A percentile compares a stretch with the other conserved stretches of the same genome.
Conservation (phyloP, 1,140 invertebrate species). For the Drosophila fuyamai region DNA sequence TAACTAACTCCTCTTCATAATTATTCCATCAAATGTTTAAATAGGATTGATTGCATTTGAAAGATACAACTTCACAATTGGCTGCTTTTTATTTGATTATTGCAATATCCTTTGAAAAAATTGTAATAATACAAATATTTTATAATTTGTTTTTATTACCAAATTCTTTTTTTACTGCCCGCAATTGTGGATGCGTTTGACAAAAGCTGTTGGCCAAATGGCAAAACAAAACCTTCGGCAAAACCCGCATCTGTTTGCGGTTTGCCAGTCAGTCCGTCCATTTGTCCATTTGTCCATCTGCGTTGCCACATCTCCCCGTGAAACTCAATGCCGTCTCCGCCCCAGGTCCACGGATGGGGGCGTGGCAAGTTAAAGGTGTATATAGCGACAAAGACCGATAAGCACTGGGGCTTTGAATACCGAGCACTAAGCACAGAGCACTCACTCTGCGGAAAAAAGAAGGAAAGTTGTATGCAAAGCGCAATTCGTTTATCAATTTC, state of each 20-base stretch:
- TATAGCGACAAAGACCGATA: constrained; percentile 5
- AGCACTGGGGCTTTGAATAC: constrained; percentile 1
- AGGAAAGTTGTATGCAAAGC: constrained; percentile 1
- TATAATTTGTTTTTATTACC: neutral
- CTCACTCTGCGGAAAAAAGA: neutral
- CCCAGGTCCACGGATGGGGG: neutral
- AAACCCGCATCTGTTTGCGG: constrained; percentile 41
- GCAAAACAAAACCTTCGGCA: constrained; percentile 10
- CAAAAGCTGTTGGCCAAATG: constrained; percentile 16
- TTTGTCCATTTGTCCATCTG: neutral
- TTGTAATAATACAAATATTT: no score
- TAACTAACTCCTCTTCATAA: no score
- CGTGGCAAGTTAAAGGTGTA: neutral
- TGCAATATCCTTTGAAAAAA: neutral
- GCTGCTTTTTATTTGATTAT: neutral
- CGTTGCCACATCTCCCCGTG: neutral
- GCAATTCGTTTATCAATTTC: constrained; percentile 37
- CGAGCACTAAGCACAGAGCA: neutral
- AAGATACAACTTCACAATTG: no score
- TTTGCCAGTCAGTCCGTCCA: constrained; percentile 3
- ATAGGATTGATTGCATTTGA: no score
- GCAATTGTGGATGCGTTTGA: constrained; percentile 10
- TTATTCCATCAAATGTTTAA: no score
- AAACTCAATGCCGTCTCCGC: neutral
- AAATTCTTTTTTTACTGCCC: neutral